Base-by-base conservation (phyloP, 2,113 vertebrate genomes). In the Tachysurus vachellii region DNA sequence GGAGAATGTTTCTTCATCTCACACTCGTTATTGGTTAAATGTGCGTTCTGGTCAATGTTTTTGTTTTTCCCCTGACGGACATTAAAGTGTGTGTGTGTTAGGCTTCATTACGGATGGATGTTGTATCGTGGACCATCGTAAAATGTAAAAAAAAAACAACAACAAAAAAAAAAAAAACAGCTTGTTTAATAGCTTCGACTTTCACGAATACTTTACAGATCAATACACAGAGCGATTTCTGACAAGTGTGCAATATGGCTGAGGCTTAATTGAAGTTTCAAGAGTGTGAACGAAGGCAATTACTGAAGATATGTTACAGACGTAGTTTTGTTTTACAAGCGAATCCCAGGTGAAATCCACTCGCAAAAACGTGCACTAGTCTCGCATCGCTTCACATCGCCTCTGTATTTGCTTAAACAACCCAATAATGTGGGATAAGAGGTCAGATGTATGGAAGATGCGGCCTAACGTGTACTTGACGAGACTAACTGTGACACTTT, bases 241-340 rank as follows among this genome's bases (percentile, higher is more conserved):
- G 79, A 75, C 73, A 56, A 23, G 42, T 44, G 61, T 56, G 66
- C 53, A 54, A 79, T 86, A 86, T 62, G 73, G 54, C 57, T 36
- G 21, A 66, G 57, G 56, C 85, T 84, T 84, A 88, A 89, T 70
- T 70, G 26, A 88, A 86, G 64, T 80, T 86, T 73, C 56, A 31
- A 83, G 73, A 66, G 80, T 54, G 64, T 75, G 68, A 81, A 82
- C 26, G 31, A 23, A 75, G 59, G 80, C 56, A 83, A 82, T 76
- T 87, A 82, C 59, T 31, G 44, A 83, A 75, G 28, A 26, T 62
- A 11, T 13, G 66, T 28, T 87, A 31, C 26, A 57, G 53, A 57
- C 54, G 56, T 19, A 13, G 54, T 85, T 42, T 85, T 89, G 73
- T 85, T 81, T 89, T 82, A 70, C 36, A 44, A 61, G 10, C 19